Evolutionary conservation across 2,113 vertebrate genomes (phyloP).

Genomic region (Cairina moschata): DNA sequence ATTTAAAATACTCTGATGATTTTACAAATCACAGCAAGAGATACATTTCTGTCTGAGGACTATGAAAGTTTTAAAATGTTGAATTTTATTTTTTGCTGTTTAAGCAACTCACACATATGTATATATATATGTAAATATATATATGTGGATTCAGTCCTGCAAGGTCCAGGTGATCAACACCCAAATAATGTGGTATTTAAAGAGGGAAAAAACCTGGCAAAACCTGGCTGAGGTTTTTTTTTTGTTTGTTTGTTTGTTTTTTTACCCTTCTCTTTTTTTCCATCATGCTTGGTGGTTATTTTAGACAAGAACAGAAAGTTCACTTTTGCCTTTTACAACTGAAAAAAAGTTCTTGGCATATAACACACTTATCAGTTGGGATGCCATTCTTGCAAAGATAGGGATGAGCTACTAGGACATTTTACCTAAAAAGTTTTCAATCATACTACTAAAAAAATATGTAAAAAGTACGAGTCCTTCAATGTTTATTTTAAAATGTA

Average conservation of each 20-base stretch:
- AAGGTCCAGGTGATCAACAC: neutral
- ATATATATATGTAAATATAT: neutral
- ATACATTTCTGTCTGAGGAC: neutral
- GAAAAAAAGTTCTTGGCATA: neutral
- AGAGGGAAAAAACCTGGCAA: neutral
- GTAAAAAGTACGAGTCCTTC: neutral
- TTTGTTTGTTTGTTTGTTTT: neutral
- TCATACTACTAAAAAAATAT: too few relatives aligned
- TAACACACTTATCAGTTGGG: neutral
- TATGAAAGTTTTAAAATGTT: neutral
- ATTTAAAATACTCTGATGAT: neutral
- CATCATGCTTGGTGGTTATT: neutral
- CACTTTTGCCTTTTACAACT: neutral
- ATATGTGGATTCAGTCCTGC: neutral
- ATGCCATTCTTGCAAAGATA: neutral
- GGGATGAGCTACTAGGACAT: neutral
- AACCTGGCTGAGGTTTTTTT: neutral
- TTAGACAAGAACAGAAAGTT: neutral
- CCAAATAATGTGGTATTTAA: constrained; percentile 1
- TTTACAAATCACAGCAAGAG: neutral
- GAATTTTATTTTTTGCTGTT: neutral
- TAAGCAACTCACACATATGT: neutral
- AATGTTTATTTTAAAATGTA: neutral
- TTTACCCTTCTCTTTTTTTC: neutral
- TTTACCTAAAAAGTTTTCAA: neutral